These are phyloP conservation scores for Podarcis muralis DNA, from an alignment of 2,113 vertebrate genomes.

Conservation along the genomic window DNA sequence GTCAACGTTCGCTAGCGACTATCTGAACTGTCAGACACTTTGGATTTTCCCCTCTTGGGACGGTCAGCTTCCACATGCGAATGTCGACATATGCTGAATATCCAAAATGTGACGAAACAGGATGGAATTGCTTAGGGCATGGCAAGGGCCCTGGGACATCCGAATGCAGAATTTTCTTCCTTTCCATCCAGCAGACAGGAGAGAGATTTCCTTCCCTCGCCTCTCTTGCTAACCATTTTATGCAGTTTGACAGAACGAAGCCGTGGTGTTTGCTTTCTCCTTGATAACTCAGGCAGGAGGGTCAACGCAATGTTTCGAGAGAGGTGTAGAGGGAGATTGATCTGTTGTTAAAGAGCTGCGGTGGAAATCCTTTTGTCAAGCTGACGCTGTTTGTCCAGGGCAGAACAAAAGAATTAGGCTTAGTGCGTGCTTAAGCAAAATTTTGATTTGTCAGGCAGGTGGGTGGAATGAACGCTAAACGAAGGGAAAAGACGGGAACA, in stretches of 20 bases:
- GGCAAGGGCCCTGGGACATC: not conserved
- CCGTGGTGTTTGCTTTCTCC: slow-evolving; percentile 1
- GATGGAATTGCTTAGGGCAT: not conserved
- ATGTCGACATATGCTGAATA: not conserved
- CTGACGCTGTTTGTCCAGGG: not conserved
- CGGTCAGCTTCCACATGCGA: not conserved
- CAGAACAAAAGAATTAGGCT: not conserved
- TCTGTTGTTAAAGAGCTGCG: not conserved
- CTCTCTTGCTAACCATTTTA: not conserved
- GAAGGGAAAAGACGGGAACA: not conserved
- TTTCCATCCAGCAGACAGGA: not conserved
- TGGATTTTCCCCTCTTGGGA: not conserved
- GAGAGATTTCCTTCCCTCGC: not conserved
- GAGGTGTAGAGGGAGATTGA: not conserved
- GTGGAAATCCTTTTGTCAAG: not conserved
- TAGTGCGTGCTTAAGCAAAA: slow-evolving; percentile 10
- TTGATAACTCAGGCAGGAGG: slow-evolving; percentile 1
- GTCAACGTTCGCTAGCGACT: not conserved
- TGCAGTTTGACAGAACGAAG: not conserved
- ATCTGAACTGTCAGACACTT: not conserved
- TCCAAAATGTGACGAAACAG: not conserved
- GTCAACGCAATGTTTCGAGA: not conserved
- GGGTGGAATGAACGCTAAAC: not conserved
- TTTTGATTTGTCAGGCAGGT: not conserved
- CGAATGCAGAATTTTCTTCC: not conserved